A percentile compares a stretch with the other conserved stretches of the same genome.
Conservation (phyloP, 2,888 invertebrate genomes). For the Tineola bisselliella region DNA sequence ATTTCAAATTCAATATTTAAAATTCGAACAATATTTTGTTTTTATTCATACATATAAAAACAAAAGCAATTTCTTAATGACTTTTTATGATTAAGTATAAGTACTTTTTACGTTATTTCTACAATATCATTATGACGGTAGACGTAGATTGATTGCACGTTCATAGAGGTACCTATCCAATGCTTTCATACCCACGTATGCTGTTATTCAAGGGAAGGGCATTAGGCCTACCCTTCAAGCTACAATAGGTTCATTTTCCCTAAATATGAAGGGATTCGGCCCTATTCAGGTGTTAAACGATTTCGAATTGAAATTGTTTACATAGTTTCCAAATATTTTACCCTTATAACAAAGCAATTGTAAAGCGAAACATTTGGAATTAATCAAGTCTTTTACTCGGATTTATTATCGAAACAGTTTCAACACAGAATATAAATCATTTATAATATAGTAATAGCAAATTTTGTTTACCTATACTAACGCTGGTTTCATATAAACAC, state of each 20-base stretch:
- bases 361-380: no score
- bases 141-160: slow-evolving; percentile 4
- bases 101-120: background rate
- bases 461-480: no score
- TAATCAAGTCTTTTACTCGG: no score
- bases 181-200: background rate
- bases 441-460: no score
- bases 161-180: background rate
- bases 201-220: background rate
- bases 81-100: background rate
- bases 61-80: background rate
- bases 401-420: no score
- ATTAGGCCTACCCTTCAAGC: slow-evolving; percentile 5
- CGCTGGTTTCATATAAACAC: no score
- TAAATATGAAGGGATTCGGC: background rate
- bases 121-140: background rate
- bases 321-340: no score
- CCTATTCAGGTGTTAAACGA: background rate
- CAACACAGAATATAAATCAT: no score
- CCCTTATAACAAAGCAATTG: no score
- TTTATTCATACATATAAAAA: no score
- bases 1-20: no score
- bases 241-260: background rate
- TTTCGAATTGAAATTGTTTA: background rate
- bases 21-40: no score